A percentile compares a stretch with the other conserved stretches of the same genome.
Conservation (phyloP, 2,888 invertebrate genomes). For the Drosophila lutescens region DNA sequence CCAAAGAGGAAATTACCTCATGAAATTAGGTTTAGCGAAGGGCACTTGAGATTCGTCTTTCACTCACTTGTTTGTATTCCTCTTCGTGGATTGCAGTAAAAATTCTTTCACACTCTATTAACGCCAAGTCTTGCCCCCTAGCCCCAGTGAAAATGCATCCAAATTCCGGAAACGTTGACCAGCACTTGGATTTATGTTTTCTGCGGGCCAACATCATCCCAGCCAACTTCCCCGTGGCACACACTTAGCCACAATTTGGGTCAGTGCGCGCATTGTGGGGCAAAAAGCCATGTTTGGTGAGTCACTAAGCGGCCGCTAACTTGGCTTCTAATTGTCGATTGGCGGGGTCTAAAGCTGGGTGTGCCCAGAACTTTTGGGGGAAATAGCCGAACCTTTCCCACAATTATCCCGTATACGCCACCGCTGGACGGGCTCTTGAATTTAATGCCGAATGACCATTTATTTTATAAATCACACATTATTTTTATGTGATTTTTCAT, state of each 20-base stretch:
- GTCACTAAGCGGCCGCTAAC: conserved; percentile 55
- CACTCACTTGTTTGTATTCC: conserved; percentile 19
- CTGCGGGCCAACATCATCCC: conserved; percentile 20
- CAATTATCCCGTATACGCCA: conserved; percentile 55
- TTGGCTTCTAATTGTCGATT: conserved; percentile 62
- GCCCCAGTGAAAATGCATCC: conserved; percentile 60
- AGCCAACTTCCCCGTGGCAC: conserved; percentile 7
- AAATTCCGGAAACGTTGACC: conserved; percentile 68
- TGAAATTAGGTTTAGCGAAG: conserved; percentile 21
- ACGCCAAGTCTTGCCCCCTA: conserved; percentile 40
- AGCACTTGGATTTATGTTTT: conserved; percentile 57
- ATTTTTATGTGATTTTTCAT: conserved; percentile 45
- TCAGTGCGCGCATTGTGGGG: conserved; percentile 52
- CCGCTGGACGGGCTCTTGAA: conserved; percentile 45
- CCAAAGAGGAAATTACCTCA: neutral
- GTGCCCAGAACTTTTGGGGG: conserved; percentile 44
- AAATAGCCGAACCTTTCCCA: conserved; percentile 24
- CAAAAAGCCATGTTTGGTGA: conserved; percentile 32
- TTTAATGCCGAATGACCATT: conserved; percentile 50
- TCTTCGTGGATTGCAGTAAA: conserved; percentile 28
- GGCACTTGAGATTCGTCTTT: conserved; percentile 11
- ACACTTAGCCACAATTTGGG: conserved; percentile 53
- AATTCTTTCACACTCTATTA: conserved; percentile 69
- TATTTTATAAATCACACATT: conserved; percentile 54
- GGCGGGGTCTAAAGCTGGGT: conserved; percentile 43